These are phyloP conservation scores for Eunapius fragilis DNA, from an alignment of 37 sponge, comb jelly and placozoan species.

Conservation along the genomic window DNA sequence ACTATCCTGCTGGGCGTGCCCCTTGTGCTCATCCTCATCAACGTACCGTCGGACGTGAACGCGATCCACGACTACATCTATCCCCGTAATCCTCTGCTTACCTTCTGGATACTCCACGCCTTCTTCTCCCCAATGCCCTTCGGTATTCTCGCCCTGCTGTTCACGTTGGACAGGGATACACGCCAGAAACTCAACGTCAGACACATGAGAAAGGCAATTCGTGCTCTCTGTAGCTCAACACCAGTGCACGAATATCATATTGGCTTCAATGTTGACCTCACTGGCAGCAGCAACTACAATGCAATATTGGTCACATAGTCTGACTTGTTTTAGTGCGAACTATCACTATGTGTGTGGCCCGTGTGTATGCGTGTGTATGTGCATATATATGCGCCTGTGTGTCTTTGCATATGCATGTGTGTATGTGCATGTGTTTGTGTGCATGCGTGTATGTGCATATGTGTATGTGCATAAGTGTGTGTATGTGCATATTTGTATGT, in stretches of 20 bases:
- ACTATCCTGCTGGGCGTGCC: constrained; percentile 55
- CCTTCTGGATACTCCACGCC: constrained; percentile 62
- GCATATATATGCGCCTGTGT: too few relatives aligned
- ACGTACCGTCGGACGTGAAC: constrained; percentile 54
- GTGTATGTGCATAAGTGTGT: too few relatives aligned
- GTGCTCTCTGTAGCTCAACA: background rate
- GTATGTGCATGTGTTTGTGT: too few relatives aligned
- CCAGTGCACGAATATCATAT: background rate
- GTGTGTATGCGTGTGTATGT: too few relatives aligned
- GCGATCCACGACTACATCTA: constrained; percentile 24
- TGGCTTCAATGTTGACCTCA: background rate
- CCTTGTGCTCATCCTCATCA: constrained; percentile 42
- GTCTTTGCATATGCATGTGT: too few relatives aligned
- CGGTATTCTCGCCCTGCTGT: constrained; percentile 39
- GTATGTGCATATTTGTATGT: too few relatives aligned
- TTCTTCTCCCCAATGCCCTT: constrained; percentile 54
- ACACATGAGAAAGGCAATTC: background rate
- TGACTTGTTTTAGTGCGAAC: too few relatives aligned
- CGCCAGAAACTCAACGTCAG: constrained; percentile 1
- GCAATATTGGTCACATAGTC: too few relatives aligned
- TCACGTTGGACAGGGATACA: constrained; percentile 56
- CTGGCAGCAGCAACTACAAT: background rate
- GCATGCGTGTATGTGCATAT: too few relatives aligned
- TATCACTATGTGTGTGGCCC: too few relatives aligned
- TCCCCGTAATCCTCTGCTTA: background rate